phyloP scores from a whole-genome alignment of 2,797 vertebrate genomes.

The Danio aesculapii region DNA sequence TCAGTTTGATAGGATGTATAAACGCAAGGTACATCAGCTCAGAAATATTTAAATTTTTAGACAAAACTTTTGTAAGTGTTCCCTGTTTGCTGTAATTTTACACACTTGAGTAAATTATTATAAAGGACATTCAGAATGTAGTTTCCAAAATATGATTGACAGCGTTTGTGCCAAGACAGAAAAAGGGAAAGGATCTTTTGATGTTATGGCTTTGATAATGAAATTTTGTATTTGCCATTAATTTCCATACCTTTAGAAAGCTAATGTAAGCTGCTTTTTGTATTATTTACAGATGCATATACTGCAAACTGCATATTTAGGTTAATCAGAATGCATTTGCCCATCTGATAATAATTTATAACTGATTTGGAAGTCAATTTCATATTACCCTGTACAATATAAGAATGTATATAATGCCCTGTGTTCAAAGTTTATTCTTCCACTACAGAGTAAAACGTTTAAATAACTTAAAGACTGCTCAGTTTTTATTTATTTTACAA shows the following conservation, averaged over 20 bases:
- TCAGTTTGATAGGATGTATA: neutral
- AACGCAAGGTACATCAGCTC: neutral
- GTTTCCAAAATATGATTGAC: neutral
- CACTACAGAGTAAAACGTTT: neutral
- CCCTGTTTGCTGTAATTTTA: neutral
- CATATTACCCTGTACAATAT: conserved; percentile 10
- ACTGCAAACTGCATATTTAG: neutral
- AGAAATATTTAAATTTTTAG: neutral
- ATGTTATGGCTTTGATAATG: neutral
- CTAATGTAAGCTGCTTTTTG: neutral
- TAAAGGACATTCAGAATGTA: neutral
- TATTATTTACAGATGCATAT: neutral
- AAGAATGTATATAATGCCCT: conserved; percentile 7
- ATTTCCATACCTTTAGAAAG: neutral
- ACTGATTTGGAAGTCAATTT: neutral
- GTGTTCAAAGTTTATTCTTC: conserved; percentile 1
- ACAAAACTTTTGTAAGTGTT: neutral
- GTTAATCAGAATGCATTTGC: neutral
- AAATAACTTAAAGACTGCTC: neutral
- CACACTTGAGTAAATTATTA: neutral
- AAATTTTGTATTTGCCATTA: neutral
- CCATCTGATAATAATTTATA: neutral
- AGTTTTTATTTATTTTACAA: too few relatives aligned
- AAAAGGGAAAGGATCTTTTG: neutral
- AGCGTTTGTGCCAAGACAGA: conserved; percentile 19